Base-by-base conservation (phyloP, 2,797 vertebrate species). In the Epinephelus coioides region DNA sequence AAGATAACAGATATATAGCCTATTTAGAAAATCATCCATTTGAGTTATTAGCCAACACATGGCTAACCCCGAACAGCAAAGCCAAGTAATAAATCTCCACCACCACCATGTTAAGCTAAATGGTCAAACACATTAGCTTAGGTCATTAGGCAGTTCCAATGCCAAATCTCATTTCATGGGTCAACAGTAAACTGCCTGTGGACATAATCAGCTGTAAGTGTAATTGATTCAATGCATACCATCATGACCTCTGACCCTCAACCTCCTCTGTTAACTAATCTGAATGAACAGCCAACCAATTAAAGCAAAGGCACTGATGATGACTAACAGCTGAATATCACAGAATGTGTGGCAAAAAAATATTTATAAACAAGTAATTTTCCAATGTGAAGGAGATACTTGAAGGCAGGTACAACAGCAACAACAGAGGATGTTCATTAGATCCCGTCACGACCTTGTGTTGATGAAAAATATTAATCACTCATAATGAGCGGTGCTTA, bases 131-230 rank as follows among this genome's bases (percentile, higher is more conserved):
- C 82, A 79, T 88, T 78, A 88, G 62, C 73, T 57, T 76, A 85
- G 81, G 79, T 92, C 82, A 84, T 90, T 89, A 88, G 82, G 51
- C 65, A 25, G 68, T 43, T 86, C 78, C 63, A 83, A 78, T 49
- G 68, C 62, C 85, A 81, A 87, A 90, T 84, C 86, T 79, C 62
- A 91, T 92, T 93, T 92, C 84, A 83, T 66, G 87, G 89, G 77
- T 89, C 86, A 92, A 69, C 68, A 79, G 66, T 84, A 66, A 73
- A 73, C 64, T 47, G 72, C 68, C 43, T 43, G 34, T 69, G 61
- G 71, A 88, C 62, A 75, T 71, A 85, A 81, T 82, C 49, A 78
- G 57, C 62, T 61, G 30, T 57, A 69, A 63, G 53, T 78, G 76
- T 79, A 81, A 88, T 64, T 83, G 86, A 88, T 82, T 81, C 71